A percentile compares a stretch with the other conserved stretches of the same genome.
Evolutionary conservation across 2,113 vertebrate genomes (phyloP).

Genomic region (Sebastes schlegelii): DNA sequence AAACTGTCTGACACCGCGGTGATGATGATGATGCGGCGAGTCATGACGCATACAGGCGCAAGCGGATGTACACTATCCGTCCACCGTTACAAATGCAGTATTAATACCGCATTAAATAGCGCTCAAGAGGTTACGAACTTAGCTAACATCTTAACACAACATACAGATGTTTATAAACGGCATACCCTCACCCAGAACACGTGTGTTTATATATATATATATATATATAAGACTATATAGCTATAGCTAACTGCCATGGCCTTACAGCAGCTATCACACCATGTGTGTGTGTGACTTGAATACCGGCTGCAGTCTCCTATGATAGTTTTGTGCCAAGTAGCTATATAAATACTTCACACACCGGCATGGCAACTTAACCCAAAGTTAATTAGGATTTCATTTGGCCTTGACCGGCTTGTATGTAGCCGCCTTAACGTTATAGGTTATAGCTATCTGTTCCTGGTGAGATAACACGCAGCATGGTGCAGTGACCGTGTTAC

Average conservation of each 20-base stretch:
- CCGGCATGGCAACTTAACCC: background rate
- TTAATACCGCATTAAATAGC: background rate
- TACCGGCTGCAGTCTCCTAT: conserved; percentile 3
- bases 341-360: conserved; percentile 2
- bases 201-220: background rate
- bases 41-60: conserved; percentile 37
- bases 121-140: too few relatives aligned
- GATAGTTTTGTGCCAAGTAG: background rate
- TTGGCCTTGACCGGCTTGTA: too few relatives aligned
- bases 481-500: background rate
- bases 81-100: background rate
- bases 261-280: background rate
- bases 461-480: background rate
- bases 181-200: background rate
- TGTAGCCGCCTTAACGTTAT: too few relatives aligned
- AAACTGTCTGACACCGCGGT: background rate
- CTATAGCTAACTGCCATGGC: background rate
- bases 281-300: conserved; percentile 14
- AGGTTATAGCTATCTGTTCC: background rate
- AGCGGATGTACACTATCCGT: conserved; percentile 23
- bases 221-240: background rate
- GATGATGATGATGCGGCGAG: background rate
- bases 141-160: background rate
- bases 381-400: background rate
- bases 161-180: background rate